Conservation (phyloP, 2,797 vertebrate genomes). For the Melopsittacus undulatus region DNA sequence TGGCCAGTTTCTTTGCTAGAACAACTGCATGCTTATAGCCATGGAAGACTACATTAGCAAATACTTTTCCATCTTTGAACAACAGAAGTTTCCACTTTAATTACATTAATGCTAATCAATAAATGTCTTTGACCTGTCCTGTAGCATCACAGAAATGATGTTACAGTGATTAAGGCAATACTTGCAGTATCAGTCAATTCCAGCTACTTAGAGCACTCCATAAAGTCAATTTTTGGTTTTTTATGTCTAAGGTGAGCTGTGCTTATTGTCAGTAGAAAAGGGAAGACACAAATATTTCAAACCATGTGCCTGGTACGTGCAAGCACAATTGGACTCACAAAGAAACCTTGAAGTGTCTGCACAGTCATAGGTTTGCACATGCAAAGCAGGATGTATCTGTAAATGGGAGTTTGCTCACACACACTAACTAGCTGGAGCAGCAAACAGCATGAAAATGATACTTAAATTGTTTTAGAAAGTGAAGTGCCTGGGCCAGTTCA, state of each 20-base stretch:
- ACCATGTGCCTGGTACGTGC: neutral
- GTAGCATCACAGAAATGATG: neutral
- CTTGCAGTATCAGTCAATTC: neutral
- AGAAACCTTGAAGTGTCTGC: neutral
- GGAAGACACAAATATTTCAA: neutral
- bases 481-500: neutral
- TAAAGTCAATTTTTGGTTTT: neutral
- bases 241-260: neutral
- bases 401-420: neutral
- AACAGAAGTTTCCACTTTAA: neutral
- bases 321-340: neutral
- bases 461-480: neutral
- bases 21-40: neutral
- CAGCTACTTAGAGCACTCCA: neutral
- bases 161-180: neutral
- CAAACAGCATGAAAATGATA: neutral
- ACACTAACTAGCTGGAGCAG: neutral
- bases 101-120: neutral
- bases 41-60: neutral
- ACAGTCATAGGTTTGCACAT: neutral
- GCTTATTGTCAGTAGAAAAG: neutral
- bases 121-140: neutral
- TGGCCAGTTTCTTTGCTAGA: constrained; percentile 1
- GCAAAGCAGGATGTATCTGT: accelerated
- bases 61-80: neutral